Percentiles rank a stretch among this genome's conserved stretches.
phyloP scores from a whole-genome alignment of 2,888 invertebrate genomes.

The Eupithecia vulgata region DNA sequence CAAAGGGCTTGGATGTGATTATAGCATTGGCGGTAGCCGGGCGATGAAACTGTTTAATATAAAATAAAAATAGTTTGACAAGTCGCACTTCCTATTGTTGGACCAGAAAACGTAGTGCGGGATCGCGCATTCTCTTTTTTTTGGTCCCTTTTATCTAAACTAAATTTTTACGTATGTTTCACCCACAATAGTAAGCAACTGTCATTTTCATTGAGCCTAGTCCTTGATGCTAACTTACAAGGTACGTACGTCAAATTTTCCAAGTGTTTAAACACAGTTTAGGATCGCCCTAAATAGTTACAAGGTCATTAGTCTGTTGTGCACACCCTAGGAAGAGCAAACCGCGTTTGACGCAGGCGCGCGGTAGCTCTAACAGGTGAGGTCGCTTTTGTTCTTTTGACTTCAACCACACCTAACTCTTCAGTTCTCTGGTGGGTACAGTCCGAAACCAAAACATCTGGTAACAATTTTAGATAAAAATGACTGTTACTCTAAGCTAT shows the following conservation, averaged over 20 bases:
- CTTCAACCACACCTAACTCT: constrained; percentile 27
- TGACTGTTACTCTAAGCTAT: not conserved
- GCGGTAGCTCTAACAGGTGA: not conserved
- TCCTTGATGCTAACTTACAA: not conserved
- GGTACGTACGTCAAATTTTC: not conserved
- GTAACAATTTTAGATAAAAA: not conserved
- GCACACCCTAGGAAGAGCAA: not conserved
- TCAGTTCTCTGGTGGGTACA: not conserved
- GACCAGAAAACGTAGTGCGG: not conserved
- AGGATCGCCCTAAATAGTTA: not conserved
- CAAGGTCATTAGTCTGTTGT: not conserved
- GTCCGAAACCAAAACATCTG: not conserved
- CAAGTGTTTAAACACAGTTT: not conserved
- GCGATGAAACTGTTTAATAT: constrained; percentile 56
- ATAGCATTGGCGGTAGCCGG: constrained; percentile 62
- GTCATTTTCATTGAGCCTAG: not conserved
- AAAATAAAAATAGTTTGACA: constrained; percentile 46
- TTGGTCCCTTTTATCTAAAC: not conserved
- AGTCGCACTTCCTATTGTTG: constrained; percentile 39
- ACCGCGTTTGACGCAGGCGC: not conserved
- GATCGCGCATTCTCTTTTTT: not conserved
- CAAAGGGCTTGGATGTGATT: constrained; percentile 60
- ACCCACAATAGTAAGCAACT: not conserved
- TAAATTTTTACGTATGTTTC: not conserved
- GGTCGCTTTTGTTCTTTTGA: constrained; percentile 72